phyloP scores from a whole-genome alignment of 1,140 invertebrate genomes.

The Trichonephila clavipes region DNA sequence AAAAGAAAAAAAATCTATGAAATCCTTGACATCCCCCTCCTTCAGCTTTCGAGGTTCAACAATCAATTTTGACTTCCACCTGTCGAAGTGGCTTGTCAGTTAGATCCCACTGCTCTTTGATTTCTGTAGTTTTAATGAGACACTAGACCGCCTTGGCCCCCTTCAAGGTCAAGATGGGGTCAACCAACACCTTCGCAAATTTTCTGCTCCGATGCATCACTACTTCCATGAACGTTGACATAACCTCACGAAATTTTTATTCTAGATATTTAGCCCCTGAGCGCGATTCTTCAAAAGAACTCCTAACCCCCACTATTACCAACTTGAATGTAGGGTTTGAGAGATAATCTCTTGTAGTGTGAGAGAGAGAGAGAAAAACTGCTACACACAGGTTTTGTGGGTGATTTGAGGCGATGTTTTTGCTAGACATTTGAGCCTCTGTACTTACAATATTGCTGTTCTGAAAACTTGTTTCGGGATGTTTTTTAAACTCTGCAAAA shows the following conservation, averaged over 20 bases:
- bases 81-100: conserved; percentile 71
- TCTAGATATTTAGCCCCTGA: conserved; percentile 10
- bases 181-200: conserved; percentile 69
- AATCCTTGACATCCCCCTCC: conserved; percentile 48
- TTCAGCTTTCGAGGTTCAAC: conserved; percentile 53
- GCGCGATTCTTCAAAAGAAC: conserved; percentile 43
- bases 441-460: conserved; percentile 22
- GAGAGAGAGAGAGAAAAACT: no score
- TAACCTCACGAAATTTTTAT: conserved; percentile 51
- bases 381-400: background rate
- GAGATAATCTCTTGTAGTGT: conserved; percentile 21
- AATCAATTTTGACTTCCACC: conserved; percentile 74
- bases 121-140: conserved; percentile 69
- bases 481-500: conserved; percentile 17
- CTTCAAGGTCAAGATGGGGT: conserved; percentile 59
- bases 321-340: conserved; percentile 16
- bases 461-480: conserved; percentile 17
- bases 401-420: background rate
- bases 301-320: background rate
- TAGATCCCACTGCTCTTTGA: conserved; percentile 46
- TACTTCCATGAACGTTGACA: conserved; percentile 52
- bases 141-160: conserved; percentile 43
- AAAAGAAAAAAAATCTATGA: background rate
- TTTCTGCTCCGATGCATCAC: conserved; percentile 49
- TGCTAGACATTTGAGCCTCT: conserved; percentile 52